Base-by-base conservation (phyloP, 2,888 invertebrate genomes). In the Diabrotica balteata region DNA sequence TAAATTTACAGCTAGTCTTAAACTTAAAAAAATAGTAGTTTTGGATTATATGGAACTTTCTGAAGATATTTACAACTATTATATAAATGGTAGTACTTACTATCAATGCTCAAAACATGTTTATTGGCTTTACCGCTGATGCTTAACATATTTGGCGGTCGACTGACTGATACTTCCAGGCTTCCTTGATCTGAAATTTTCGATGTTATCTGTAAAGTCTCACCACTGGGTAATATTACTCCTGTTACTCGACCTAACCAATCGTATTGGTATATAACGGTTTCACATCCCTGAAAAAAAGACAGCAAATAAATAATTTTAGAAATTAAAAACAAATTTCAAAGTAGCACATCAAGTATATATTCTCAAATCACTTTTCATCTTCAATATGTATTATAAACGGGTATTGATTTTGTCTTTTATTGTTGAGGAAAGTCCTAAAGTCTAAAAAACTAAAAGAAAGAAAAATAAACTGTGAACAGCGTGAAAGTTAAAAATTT, bases 211-310 rank as follows among this genome's bases (percentile, higher is more conserved):
- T 91, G 90, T 11, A 96, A 89, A 76, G 92, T 91, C 85, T 97
- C 96, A 66, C 97, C 97, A 73, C 96, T 96, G 43, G 97, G 96
- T 81, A 96, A 87, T 72, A 95, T 93, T 63, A 95, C 92, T 77
- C 92, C 91, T 0, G 91, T 92, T 4, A 96, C 91, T 54, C 97
- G 88, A 3, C 97, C 97, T 71, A 95, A 88, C 82, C 91, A 90
- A 79, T 97, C 96, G 79, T 97, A 97, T 79, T 93, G 92, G 84
- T 97, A 97, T 76, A 96, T 93, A 74, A 92, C 95, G 0, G 95
- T 93, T 79, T 94, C 93, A 32, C 93, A 92, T 71, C 93, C 93
- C 91, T 91, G 80, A 61, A 85, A 84, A 73, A 47, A 32, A 32
- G 74, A 76, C 72, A n/a, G 2, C 8, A 32, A 32, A 54, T 47